Conservation (phyloP, 2,113 vertebrate genomes). For the Daphoenositta chrysoptera region DNA sequence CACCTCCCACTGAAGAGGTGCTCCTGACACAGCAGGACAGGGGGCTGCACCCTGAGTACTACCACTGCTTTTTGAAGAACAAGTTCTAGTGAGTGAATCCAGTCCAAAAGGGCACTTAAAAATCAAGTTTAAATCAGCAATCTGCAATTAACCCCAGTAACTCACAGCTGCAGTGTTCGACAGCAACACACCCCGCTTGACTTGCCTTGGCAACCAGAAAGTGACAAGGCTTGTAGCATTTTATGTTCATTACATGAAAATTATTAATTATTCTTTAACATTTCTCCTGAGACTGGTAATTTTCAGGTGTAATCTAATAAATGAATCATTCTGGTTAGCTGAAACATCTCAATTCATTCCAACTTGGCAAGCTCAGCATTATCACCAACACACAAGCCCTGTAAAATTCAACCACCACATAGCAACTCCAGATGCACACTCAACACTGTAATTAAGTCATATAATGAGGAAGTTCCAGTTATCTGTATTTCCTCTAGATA, state of each 20-base stretch:
- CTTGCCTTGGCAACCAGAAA: not conserved
- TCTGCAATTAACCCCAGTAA: not conserved
- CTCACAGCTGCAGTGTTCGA: not conserved
- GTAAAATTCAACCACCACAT: not conserved
- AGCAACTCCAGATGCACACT: not conserved
- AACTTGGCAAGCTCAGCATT: not conserved
- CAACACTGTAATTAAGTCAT: not conserved
- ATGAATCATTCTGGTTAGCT: not conserved
- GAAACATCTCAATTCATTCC: not conserved
- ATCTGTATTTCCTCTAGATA: not conserved
- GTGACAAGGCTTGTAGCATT: not conserved
- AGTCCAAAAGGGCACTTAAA: not conserved
- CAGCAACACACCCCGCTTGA: not conserved
- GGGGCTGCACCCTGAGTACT: not conserved
- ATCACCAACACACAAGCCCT: not conserved
- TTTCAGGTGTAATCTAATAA: not conserved
- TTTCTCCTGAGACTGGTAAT: not conserved
- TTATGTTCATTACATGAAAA: not conserved
- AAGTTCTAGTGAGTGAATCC: not conserved
- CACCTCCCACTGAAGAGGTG: fast-evolving
- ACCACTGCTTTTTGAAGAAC: not conserved
- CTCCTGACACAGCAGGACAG: not conserved
- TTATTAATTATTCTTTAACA: not conserved
- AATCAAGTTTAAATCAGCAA: not conserved
- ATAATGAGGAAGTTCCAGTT: not conserved